Evolutionary conservation across 2,888 invertebrate species (phyloP).

Genomic region (Luffia ferchaultella): DNA sequence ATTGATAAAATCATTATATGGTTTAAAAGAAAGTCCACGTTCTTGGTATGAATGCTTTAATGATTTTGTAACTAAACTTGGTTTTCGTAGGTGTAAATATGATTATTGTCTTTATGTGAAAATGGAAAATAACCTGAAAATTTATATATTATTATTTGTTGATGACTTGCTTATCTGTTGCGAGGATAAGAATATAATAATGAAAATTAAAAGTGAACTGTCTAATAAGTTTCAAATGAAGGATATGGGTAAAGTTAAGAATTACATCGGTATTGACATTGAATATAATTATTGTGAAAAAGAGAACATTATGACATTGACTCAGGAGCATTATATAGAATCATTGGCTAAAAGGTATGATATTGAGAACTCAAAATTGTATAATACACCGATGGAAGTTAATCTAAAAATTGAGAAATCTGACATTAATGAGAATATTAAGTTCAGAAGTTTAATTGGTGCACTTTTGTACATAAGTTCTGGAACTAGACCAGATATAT

Average conservation of each 20-base stretch:
- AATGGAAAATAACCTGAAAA: not conserved
- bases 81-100: not conserved
- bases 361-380: not conserved
- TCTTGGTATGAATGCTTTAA: conserved; percentile 3
- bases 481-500: conserved; percentile 20
- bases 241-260: conserved; percentile 2
- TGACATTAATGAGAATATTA: not conserved
- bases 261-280: conserved; percentile 1
- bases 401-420: not conserved
- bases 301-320: not conserved
- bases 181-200: not conserved
- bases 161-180: not conserved
- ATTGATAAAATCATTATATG: conserved; percentile 19
- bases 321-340: not conserved
- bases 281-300: conserved; percentile 3
- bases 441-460: conserved; percentile 10
- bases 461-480: conserved; percentile 17
- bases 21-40: conserved; percentile 2
- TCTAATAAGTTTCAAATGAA: conserved; percentile 2
- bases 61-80: no score
- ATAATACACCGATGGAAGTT: conserved; percentile 1
- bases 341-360: conserved; percentile 1
- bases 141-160: conserved; percentile 1
- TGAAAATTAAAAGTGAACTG: not conserved
- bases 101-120: conserved; percentile 3